Conservation (phyloP, 2,113 vertebrate genomes). For the Paratilapia polleni region DNA sequence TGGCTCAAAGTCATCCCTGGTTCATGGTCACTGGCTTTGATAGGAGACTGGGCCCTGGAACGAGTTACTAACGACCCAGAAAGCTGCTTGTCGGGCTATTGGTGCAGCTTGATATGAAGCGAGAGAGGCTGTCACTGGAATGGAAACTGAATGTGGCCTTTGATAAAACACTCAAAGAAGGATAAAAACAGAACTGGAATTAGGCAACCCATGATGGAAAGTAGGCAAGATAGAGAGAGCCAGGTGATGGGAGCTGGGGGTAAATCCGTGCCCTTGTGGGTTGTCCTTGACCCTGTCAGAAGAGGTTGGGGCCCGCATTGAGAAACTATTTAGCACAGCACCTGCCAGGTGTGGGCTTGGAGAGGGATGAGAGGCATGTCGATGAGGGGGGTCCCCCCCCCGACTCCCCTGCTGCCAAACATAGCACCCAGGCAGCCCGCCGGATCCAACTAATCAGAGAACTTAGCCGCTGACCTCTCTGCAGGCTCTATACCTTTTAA, state of each 20-base stretch:
- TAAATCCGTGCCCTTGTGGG: constrained; percentile 46
- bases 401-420: not conserved
- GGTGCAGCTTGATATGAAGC: constrained; percentile 53
- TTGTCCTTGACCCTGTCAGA: constrained; percentile 69
- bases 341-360: constrained; percentile 46
- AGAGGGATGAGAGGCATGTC: constrained; percentile 54
- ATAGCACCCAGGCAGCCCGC: constrained; percentile 31
- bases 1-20: constrained; percentile 63
- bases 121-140: constrained; percentile 38
- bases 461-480: constrained; percentile 69
- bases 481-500: constrained; percentile 67
- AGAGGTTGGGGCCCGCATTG: constrained; percentile 13
- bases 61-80: constrained; percentile 62
- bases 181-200: constrained; percentile 53
- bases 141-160: constrained; percentile 59
- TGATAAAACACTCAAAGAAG: constrained; percentile 64
- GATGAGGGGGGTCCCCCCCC: constrained; percentile 17
- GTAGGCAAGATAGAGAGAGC: constrained; percentile 14
- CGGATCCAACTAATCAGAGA: constrained; percentile 69
- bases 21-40: constrained; percentile 62
- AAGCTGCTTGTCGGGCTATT: constrained; percentile 31
- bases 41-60: constrained; percentile 55
- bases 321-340: constrained; percentile 29
- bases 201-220: constrained; percentile 26
- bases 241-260: not conserved